phyloP scores from a whole-genome alignment of 2,888 invertebrate genomes.

The Rhynchonema sp. region DNA sequence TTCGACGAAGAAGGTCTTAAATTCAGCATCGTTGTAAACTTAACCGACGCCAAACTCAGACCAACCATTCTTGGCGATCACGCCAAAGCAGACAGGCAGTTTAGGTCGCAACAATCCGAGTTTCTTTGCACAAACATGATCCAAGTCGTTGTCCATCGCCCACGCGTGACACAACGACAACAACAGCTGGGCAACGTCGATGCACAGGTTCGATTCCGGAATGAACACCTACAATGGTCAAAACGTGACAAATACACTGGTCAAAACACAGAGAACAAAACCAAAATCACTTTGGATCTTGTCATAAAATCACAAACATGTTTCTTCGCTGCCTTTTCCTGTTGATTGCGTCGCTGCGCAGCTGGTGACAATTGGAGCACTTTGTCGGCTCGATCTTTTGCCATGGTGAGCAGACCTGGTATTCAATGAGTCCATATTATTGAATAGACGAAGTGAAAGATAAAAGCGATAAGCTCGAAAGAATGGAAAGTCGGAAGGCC shows the following conservation, averaged over 20 bases:
- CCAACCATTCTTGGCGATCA: constrained; percentile 69
- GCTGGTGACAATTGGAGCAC: constrained; percentile 32
- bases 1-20: too few relatives aligned
- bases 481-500: too few relatives aligned
- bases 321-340: neutral
- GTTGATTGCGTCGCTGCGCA: neutral
- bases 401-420: constrained; percentile 80
- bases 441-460: neutral
- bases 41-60: too few relatives aligned
- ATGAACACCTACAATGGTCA: constrained; percentile 4
- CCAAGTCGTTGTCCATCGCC: constrained; percentile 84
- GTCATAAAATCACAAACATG: neutral
- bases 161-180: constrained; percentile 86
- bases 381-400: constrained; percentile 86
- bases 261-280: too few relatives aligned
- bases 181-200: constrained; percentile 85
- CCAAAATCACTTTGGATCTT: too few relatives aligned
- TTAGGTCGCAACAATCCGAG: constrained; percentile 65
- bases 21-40: too few relatives aligned
- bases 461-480: too few relatives aligned
- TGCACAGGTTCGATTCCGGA: constrained; percentile 46
- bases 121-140: constrained; percentile 75
- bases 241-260: too few relatives aligned
- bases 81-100: constrained; percentile 83
- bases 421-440: neutral